Evolutionary conservation across 35 echinoderm and acorn worm genomes (phyloP).

Genomic region (Apostichopus japonicus): DNA sequence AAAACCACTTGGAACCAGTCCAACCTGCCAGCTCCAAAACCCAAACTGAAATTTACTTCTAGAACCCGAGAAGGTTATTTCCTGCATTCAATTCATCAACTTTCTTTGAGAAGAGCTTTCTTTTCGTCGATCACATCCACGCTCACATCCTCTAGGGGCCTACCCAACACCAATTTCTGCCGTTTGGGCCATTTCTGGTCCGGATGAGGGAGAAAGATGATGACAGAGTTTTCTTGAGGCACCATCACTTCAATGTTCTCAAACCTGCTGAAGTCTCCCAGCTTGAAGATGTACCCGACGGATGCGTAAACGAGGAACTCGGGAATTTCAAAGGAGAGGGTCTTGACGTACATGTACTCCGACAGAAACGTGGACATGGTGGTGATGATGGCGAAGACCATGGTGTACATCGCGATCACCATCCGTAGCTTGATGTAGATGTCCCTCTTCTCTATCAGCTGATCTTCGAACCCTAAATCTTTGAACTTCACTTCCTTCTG

Average conservation of each 20-base stretch:
- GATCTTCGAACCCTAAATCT: slow-evolving; percentile 70
- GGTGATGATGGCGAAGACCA: slow-evolving; percentile 88
- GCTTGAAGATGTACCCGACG: slow-evolving; percentile 85
- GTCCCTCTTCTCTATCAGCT: slow-evolving; percentile 79
- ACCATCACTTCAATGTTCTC: slow-evolving; percentile 85
- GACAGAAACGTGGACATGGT: slow-evolving; percentile 93
- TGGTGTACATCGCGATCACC: slow-evolving; percentile 88
- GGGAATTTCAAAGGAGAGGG: slow-evolving; percentile 83
- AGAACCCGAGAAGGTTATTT: too few relatives aligned
- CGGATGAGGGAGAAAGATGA: slow-evolving; percentile 82
- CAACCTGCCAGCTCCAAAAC: too few relatives aligned
- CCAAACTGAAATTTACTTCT: too few relatives aligned
- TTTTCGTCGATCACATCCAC: slow-evolving; percentile 50
- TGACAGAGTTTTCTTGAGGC: slow-evolving; percentile 76
- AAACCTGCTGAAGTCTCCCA: slow-evolving; percentile 82
- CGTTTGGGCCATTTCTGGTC: slow-evolving; percentile 69
- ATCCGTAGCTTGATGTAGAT: slow-evolving; percentile 83
- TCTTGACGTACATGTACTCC: slow-evolving; percentile 84
- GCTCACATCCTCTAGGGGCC: slow-evolving; percentile 16
- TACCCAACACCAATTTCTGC: slow-evolving; percentile 71
- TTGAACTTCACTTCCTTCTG: slow-evolving; percentile 79
- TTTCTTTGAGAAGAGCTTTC: slow-evolving; percentile 31
- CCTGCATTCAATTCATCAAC: not conserved
- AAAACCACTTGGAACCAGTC: too few relatives aligned
- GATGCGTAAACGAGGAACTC: slow-evolving; percentile 74